A percentile compares a stretch with the other conserved stretches of the same genome.
Conservation (phyloP, 2,888 invertebrate species). For the Torymus aiolomorphi region DNA sequence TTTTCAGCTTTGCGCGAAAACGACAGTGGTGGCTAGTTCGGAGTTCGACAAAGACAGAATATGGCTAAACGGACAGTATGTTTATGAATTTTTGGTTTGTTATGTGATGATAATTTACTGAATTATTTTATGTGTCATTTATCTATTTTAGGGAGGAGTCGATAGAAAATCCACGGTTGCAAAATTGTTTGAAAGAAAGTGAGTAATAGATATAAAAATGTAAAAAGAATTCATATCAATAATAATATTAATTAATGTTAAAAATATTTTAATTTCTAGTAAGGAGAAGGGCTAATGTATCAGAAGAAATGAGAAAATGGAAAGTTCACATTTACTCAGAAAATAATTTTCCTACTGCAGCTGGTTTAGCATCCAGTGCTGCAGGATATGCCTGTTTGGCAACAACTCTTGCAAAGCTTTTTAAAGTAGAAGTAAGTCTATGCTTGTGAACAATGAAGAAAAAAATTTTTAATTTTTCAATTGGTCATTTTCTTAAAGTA, state of each 20-base stretch:
- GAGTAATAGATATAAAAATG: conserved; percentile 66
- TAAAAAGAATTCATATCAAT: background rate
- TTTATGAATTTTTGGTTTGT: no score
- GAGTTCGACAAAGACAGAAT: conserved; percentile 86
- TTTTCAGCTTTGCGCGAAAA: conserved; percentile 89
- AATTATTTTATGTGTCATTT: no score
- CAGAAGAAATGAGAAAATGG: conserved; percentile 79
- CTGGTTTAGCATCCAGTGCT: conserved; percentile 98
- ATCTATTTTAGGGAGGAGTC: conserved; percentile 78
- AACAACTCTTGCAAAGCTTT: conserved; percentile 84
- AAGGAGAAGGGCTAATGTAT: conserved; percentile 74
- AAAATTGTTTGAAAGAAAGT: conserved; percentile 73
- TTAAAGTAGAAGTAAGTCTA: conserved; percentile 80
- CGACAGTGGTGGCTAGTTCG: conserved; percentile 87
- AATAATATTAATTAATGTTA: conserved; percentile 33
- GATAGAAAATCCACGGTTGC: conserved; percentile 47
- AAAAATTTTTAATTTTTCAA: background rate
- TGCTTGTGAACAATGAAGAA: background rate
- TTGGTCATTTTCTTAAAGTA: background rate
- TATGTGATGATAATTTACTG: no score
- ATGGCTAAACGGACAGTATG: conserved; percentile 90
- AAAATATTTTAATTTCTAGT: conserved; percentile 73
- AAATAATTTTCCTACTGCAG: conserved; percentile 99
- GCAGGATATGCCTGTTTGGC: conserved; percentile 96
- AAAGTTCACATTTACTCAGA: conserved; percentile 89